Evolutionary conservation across 2,888 invertebrate genomes (phyloP).

Genomic region (Ectropis crepuscularia): DNA sequence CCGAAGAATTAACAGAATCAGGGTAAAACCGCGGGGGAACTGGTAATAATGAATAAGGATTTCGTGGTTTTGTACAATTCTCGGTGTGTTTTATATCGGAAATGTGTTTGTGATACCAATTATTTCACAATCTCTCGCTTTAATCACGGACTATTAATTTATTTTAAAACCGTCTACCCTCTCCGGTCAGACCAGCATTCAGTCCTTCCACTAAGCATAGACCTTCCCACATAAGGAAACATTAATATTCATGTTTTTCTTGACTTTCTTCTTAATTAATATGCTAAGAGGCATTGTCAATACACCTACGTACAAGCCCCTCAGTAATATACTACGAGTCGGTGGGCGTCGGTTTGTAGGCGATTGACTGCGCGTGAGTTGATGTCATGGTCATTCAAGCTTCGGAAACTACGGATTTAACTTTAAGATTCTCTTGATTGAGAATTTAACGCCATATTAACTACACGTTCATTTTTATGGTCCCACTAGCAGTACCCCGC

Average conservation of each 20-base stretch:
- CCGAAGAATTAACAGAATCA: no score
- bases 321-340: constrained; percentile 55
- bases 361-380: constrained; percentile 66
- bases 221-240: constrained; percentile 55
- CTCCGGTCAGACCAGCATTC: constrained; percentile 25
- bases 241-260: constrained; percentile 75
- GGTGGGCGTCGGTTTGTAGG: constrained; percentile 66
- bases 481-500: no score
- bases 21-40: no score
- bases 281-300: constrained; percentile 81
- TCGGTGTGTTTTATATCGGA: no score
- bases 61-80: no score
- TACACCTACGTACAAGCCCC: constrained; percentile 70
- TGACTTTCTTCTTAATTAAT: constrained; percentile 82
- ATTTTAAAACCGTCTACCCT: not conserved
- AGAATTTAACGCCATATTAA: no score
- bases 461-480: no score
- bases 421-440: constrained; percentile 31
- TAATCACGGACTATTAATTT: no score
- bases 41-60: no score
- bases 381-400: constrained; percentile 71
- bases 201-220: constrained; percentile 31
- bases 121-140: no score
- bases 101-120: no score
- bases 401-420: constrained; percentile 45